A percentile compares a stretch with the other conserved stretches of the same genome.
Evolutionary conservation across 2,113 vertebrate genomes (phyloP).

Genomic region (Gambusia affinis): DNA sequence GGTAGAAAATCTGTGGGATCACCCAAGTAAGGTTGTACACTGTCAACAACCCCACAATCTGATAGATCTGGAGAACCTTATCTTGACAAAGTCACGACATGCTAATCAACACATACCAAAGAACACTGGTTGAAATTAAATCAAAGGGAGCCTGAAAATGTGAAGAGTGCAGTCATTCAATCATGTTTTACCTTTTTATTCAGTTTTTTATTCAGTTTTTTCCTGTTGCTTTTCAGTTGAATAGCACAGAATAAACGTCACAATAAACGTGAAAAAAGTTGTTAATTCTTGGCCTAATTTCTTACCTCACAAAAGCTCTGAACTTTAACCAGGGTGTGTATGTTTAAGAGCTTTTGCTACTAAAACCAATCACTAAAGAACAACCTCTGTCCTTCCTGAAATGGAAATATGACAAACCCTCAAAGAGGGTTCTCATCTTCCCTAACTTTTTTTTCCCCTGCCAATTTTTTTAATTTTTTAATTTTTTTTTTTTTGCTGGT

Average conservation of each 20-base stretch:
- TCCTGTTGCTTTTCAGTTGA: not conserved
- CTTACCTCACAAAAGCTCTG: not conserved
- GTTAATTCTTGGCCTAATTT: not conserved
- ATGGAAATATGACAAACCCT: conserved; percentile 40
- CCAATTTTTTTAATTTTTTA: not conserved
- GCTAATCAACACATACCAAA: not conserved
- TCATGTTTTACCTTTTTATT: not conserved
- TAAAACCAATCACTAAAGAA: too few species aligned
- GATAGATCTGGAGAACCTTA: not conserved
- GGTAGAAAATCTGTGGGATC: not conserved
- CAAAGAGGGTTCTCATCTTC: not conserved
- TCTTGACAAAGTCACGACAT: not conserved
- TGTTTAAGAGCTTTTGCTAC: not conserved
- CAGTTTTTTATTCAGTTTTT: not conserved
- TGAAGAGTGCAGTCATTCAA: not conserved
- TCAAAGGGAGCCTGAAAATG: not conserved
- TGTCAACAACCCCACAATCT: too few species aligned
- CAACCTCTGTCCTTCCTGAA: conserved; percentile 35
- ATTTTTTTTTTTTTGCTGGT: conserved; percentile 63
- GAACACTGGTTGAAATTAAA: too few species aligned
- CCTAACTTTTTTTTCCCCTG: conserved; percentile 55
- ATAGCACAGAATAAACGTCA: not conserved
- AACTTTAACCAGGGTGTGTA: not conserved
- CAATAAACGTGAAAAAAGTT: not conserved
- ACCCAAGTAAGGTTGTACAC: too few species aligned